Evolutionary conservation across 2,797 vertebrate species (phyloP), one percentile per base, ranked within the genome.

Genomic region (Etheostoma perlongum): DNA sequence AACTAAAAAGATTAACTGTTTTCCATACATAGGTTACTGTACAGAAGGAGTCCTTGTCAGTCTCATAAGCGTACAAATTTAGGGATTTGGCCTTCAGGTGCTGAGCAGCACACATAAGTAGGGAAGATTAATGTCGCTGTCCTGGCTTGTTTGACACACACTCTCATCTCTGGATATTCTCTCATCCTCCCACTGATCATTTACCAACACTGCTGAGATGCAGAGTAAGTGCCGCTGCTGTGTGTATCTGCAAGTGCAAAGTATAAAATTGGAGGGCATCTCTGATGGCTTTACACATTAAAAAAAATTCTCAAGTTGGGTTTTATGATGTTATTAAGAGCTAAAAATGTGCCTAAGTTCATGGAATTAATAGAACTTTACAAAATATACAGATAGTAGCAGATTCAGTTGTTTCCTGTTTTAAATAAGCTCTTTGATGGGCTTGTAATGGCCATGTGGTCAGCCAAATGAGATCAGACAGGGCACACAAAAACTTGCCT

Each of bases 41-140:
- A 44, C 51, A 57, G 33, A 72, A 40, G 33, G 16, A 33, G 27
- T 65, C 7, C 15, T 68, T 53, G 59, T 55, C n/a, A 27, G 52
- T 40, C 25, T 76, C 21, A 21, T 44, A 18, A 33, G 61, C 49
- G 52, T 33, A 60, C 18, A 58, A 15, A 62, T 76, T 73, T 71
- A 19, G 16, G 33, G 54, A 58, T 0, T 0, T 15, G 27, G 64
- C 57, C 47, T 71, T 73, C 23, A 36, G 65, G 44, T 82, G 68
- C 72, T 80, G 80, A 91, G 86, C 70, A 67, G 70, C 75, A 67
- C 88, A 88, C 85, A 87, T 65, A 74, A 78, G 59, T 33, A 59
- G 76, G 52, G 76, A 82, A 90, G 88, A 92, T 92, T 84, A 91
- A 92, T 93, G 79, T 81, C 79, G 82, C 81, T 88, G 87, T 92